Evolutionary conservation across 2,888 invertebrate genomes (phyloP).

Genomic region (Coleophora flavipennella): DNA sequence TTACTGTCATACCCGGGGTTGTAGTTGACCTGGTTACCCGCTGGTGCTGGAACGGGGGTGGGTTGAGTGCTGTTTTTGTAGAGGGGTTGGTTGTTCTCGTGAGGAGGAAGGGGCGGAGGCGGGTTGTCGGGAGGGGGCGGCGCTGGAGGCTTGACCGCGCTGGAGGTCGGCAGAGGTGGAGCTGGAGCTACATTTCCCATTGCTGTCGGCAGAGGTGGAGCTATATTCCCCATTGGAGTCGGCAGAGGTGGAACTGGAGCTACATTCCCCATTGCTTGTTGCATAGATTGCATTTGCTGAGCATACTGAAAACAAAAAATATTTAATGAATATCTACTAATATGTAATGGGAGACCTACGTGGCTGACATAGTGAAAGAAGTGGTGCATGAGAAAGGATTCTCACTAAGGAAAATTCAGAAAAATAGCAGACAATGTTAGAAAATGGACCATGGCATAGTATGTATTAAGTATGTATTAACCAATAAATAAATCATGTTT

Average conservation of each 20-base stretch:
- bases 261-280: conserved; percentile 26
- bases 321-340: background rate
- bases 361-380: too few relatives aligned
- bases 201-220: too few relatives aligned
- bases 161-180: conserved; percentile 25
- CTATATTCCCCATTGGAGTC: conserved; percentile 19
- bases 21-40: conserved; percentile 16
- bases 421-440: too few relatives aligned
- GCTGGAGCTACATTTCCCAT: conserved; percentile 29
- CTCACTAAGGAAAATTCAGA: too few relatives aligned
- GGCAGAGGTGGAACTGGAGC: conserved; percentile 28
- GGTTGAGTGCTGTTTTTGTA: conserved; percentile 24
- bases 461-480: too few relatives aligned
- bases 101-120: conserved; percentile 48
- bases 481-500: too few relatives aligned
- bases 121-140: conserved; percentile 38
- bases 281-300: conserved; percentile 52
- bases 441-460: too few relatives aligned
- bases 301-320: conserved; percentile 19
- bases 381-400: too few relatives aligned
- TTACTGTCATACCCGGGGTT: conserved; percentile 22
- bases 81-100: conserved; percentile 57
- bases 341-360: too few relatives aligned
- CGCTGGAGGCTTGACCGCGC: conserved; percentile 25
- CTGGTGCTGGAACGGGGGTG: conserved; percentile 16